A percentile compares a stretch with the other conserved stretches of the same genome.
phyloP scores from a whole-genome alignment of 2,888 invertebrate species.

The Unio delphinus region DNA sequence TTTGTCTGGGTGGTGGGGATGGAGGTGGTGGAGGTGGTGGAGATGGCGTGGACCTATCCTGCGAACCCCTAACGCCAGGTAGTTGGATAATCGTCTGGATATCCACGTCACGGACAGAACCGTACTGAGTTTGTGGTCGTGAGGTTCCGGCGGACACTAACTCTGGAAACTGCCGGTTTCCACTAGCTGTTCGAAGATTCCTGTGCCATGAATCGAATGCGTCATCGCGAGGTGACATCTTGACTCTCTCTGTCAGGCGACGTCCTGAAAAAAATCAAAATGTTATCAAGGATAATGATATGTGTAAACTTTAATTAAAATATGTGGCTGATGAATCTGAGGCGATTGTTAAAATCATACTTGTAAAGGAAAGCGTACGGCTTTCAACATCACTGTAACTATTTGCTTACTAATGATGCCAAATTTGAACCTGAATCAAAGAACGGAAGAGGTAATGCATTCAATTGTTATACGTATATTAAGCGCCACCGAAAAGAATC shows the following conservation, averaged over 20 bases:
- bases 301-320: neutral
- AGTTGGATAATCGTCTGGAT: too few species aligned
- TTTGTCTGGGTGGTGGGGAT: slow-evolving; percentile 20
- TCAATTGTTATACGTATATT: slow-evolving; percentile 2
- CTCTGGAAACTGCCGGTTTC: slow-evolving; percentile 24
- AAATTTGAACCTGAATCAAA: too few species aligned
- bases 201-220: slow-evolving; percentile 22
- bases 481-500: too few species aligned
- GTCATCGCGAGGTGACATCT: slow-evolving; percentile 18
- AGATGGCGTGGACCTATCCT: neutral
- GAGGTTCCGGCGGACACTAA: slow-evolving; percentile 10
- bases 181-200: slow-evolving; percentile 24
- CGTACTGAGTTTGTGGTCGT: neutral
- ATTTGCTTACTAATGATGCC: too few species aligned
- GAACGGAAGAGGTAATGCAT: neutral
- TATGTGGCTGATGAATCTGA: too few species aligned
- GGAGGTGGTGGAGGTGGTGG: slow-evolving; percentile 7
- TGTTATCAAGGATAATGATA: neutral
- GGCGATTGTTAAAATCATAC: too few species aligned
- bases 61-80: too few species aligned
- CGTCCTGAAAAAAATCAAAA: slow-evolving; percentile 20
- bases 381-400: too few species aligned
- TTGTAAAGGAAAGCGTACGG: too few species aligned
- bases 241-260: slow-evolving; percentile 24
- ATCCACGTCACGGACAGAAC: too few species aligned